phyloP scores from a whole-genome alignment of 2,888 invertebrate genomes.

The Euspilapteryx auroguttella region DNA sequence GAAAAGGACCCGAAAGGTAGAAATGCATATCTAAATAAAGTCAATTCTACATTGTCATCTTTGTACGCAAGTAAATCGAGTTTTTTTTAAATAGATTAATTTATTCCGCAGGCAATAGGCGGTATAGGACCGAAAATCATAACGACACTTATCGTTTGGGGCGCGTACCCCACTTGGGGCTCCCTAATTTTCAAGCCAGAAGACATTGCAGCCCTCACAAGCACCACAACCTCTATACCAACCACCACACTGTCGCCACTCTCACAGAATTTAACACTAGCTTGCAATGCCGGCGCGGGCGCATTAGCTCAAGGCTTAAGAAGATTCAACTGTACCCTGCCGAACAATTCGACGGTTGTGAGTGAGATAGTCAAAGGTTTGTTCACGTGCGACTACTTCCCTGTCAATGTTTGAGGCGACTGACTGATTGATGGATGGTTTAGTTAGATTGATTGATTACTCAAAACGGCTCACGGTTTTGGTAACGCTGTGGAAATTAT shows the following conservation, averaged over 20 bases:
- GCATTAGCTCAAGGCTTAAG: conserved; percentile 6
- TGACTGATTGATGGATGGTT: too few species aligned
- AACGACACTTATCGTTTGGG: conserved; percentile 70
- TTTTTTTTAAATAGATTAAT: too few species aligned
- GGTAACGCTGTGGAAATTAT: too few species aligned
- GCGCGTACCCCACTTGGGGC: conserved; percentile 77
- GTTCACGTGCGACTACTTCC: conserved; percentile 21
- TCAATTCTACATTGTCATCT: too few species aligned
- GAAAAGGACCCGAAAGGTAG: too few species aligned
- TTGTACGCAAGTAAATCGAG: too few species aligned
- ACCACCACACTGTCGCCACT: conserved; percentile 5
- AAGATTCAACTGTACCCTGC: conserved; percentile 19
- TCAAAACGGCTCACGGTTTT: too few species aligned
- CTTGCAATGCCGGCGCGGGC: conserved; percentile 14
- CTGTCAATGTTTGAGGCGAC: too few species aligned
- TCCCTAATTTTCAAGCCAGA: conserved; percentile 58
- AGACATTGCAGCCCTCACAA: conserved; percentile 8
- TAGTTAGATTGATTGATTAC: too few species aligned
- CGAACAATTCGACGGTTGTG: conserved; percentile 8
- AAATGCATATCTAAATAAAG: too few species aligned
- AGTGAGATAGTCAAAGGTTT: conserved; percentile 13
- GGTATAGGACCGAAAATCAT: conserved; percentile 79
- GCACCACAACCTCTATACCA: neutral
- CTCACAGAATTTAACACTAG: conserved; percentile 12
- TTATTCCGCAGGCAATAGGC: conserved; percentile 62